Conservation (phyloP, 2,113 vertebrate species). For the Corythoichthys intestinalis region DNA sequence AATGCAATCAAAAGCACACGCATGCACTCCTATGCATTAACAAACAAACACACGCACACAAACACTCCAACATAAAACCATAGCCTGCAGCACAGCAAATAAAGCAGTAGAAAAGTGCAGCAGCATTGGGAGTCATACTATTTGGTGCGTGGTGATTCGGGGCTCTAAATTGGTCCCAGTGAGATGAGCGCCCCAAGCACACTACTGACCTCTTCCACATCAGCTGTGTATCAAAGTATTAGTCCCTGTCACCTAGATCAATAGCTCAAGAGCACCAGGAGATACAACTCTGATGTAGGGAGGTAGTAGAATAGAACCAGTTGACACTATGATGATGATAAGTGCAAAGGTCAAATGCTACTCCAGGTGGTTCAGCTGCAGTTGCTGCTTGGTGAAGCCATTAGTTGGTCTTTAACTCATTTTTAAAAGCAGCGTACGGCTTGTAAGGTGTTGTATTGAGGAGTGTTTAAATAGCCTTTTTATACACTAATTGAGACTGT, state of each 20-base stretch:
- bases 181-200: conserved; percentile 45
- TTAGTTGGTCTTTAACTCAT: neutral
- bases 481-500: neutral
- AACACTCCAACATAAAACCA: neutral
- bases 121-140: conserved; percentile 1
- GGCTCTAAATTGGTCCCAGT: conserved; percentile 69
- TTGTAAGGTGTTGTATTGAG: neutral
- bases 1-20: conserved; percentile 7
- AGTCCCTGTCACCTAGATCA: conserved; percentile 39
- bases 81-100: conserved; percentile 3
- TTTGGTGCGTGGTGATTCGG: conserved; percentile 26
- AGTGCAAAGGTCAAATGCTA: conserved; percentile 25
- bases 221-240: conserved; percentile 26
- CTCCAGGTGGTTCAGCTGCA: neutral
- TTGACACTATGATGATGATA: neutral
- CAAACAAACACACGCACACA: neutral
- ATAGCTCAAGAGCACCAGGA: conserved; percentile 25
- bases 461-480: neutral
- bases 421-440: neutral
- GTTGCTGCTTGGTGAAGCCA: conserved; percentile 1
- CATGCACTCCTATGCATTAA: conserved; percentile 14
- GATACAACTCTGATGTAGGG: conserved; percentile 7
- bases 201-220: conserved; percentile 41
- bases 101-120: neutral
- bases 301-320: conserved; percentile 16